Percentiles rank a stretch among this genome's conserved stretches.
Conservation (phyloP, 2,113 vertebrate genomes). For the Rousettus leschenaultii region DNA sequence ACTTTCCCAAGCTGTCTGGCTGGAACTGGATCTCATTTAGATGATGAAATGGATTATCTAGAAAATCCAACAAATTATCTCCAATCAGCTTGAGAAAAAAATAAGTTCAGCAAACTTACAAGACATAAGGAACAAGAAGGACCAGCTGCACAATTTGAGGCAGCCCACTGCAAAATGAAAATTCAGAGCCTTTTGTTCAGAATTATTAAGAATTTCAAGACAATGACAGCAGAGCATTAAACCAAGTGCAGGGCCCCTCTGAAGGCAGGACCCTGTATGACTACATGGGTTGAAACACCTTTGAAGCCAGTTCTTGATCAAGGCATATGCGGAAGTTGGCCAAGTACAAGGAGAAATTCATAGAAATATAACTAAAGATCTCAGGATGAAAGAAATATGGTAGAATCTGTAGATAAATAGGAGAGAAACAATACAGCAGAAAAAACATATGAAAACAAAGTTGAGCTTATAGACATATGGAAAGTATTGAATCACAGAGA, state of each 20-base stretch:
- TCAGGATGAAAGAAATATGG: background rate
- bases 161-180: slow-evolving; percentile 5
- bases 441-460: background rate
- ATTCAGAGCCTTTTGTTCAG: background rate
- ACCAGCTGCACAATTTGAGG: background rate
- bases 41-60: background rate
- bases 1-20: background rate
- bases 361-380: background rate
- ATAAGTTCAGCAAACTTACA: background rate
- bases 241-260: background rate
- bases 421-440: background rate
- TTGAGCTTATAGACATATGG: background rate
- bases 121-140: background rate
- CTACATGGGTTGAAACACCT: background rate
- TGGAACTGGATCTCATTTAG: background rate
- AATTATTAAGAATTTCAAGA: background rate
- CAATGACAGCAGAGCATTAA: background rate
- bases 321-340: background rate
- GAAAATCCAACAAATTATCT: background rate
- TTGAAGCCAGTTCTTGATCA: background rate
- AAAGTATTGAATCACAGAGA: background rate
- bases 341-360: background rate
- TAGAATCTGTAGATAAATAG: background rate
- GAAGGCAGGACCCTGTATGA: background rate
- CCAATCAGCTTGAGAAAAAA: background rate